Evolutionary conservation across 23 tunicate species (phyloP), one percentile per base, ranked within the genome.

Genomic region (Ciona savignyi): DNA sequence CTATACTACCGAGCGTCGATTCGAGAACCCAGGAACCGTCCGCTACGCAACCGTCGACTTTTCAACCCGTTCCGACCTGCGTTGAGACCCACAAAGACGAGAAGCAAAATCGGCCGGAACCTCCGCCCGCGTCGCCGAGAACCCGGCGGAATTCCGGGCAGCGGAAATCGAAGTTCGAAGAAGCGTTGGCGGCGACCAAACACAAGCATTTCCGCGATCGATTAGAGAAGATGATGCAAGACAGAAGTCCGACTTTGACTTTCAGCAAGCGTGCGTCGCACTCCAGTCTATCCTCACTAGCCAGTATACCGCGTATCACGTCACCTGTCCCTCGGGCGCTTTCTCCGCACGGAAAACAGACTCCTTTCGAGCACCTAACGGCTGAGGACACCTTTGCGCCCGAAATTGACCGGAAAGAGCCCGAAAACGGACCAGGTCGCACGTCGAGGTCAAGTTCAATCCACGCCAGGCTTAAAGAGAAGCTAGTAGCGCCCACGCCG

Each of bases 161-260:
- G 34, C 34, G 74, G 25, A 79, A 78, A 35, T 83, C 89, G 28
- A 87, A 87, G 60, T 80, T 81, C 62, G 86, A 87, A 2, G 89
- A 79, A 48, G 76, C 89, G 23, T 74, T 74, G 22, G 89, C 87
- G 29, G 77, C 89, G 27, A 87, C 81, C 2, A 90, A 83, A 61
- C 89, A 90, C 33, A 85, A 74, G 23, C 87, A 85, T 61, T 85
- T 91, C 34, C 82, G 97, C 0, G 97, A 91, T 23, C 79, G 76
- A 63, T 66, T 91, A 33, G 97, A 91, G 62, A 85, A 85, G 51
- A 91, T 84, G 74, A 85, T 85, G 92, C 80, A 80, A 33, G 85
- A 85, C 35, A 63, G 76, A 24, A 25, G 51, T 33, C 83, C 51
- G 4, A 33, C 82, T 26, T 27, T 51, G 27, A 35, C 68, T 29